These are phyloP conservation scores for Chlorodrepanis virens DNA, from an alignment of 2,113 vertebrate genomes.

Conservation along the genomic window DNA sequence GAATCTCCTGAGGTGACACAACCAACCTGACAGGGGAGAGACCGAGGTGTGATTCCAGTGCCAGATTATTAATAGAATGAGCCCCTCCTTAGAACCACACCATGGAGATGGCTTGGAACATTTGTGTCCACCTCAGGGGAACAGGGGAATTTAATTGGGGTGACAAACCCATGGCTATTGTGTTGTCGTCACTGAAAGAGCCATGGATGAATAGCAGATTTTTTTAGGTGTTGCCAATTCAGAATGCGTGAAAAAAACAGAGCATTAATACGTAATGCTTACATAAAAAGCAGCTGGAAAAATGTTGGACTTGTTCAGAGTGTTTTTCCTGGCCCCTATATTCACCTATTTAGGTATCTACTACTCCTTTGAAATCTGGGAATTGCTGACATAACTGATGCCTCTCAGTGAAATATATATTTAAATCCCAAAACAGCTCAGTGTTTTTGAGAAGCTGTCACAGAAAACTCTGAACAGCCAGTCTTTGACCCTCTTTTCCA, in stretches of 20 bases:
- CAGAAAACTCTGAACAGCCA: neutral
- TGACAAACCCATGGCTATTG: neutral
- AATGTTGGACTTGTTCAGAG: neutral
- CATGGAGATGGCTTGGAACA: neutral
- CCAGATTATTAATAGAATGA: neutral
- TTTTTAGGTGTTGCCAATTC: neutral
- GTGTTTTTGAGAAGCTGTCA: neutral
- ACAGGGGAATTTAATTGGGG: neutral
- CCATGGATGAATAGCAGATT: neutral
- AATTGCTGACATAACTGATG: neutral
- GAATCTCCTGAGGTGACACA: neutral
- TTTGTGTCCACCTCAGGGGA: neutral
- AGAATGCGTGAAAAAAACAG: neutral
- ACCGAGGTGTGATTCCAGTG: neutral
- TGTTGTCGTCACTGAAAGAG: neutral
- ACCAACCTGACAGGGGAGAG: neutral
- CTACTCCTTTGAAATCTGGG: neutral
- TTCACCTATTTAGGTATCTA: rapidly evolving
- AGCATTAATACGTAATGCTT: neutral
- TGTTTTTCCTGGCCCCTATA: neutral
- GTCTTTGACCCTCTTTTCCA: neutral
- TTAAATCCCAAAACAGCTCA: neutral
- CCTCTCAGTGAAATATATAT: neutral
- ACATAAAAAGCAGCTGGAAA: neutral
- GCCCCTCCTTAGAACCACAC: neutral